Evolutionary conservation across 1,140 invertebrate species (phyloP).

Genomic region (Eupristina koningsbergeri): DNA sequence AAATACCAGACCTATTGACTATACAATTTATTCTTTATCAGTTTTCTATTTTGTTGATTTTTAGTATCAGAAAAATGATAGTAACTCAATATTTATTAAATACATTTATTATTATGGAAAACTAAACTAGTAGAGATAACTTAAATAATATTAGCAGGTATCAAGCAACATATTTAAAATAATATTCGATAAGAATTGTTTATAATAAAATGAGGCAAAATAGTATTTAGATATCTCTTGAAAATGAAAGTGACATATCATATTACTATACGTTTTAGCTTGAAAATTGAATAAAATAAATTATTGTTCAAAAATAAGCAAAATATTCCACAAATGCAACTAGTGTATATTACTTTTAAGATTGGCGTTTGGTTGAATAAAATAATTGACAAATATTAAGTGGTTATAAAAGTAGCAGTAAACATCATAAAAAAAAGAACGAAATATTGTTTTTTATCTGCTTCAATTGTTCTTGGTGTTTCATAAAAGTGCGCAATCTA

Average conservation of each 20-base stretch:
- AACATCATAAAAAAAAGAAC: neutral
- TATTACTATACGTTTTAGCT: neutral
- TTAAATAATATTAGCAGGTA: too few relatives aligned
- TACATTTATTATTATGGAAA: too few relatives aligned
- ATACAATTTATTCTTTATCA: too few relatives aligned
- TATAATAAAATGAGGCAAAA: too few relatives aligned
- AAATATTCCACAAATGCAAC: neutral
- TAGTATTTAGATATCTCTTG: neutral
- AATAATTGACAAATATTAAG: neutral
- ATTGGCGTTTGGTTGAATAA: neutral
- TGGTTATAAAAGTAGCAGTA: neutral
- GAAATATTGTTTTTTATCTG: neutral
- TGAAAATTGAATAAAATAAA: neutral
- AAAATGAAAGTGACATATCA: neutral
- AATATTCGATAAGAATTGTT: too few relatives aligned
- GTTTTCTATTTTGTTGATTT: too few relatives aligned
- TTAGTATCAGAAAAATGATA: too few relatives aligned
- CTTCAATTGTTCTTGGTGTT: neutral
- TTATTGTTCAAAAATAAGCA: neutral
- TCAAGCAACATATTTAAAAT: too few relatives aligned
- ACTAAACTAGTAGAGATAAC: too few relatives aligned
- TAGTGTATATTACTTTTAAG: neutral
- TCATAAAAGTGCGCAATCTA: constrained; percentile 6
- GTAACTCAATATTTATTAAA: too few relatives aligned
- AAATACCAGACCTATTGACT: too few relatives aligned